Evolutionary conservation across 2,888 invertebrate genomes (phyloP).

Genomic region (Chaetoderma sp.): DNA sequence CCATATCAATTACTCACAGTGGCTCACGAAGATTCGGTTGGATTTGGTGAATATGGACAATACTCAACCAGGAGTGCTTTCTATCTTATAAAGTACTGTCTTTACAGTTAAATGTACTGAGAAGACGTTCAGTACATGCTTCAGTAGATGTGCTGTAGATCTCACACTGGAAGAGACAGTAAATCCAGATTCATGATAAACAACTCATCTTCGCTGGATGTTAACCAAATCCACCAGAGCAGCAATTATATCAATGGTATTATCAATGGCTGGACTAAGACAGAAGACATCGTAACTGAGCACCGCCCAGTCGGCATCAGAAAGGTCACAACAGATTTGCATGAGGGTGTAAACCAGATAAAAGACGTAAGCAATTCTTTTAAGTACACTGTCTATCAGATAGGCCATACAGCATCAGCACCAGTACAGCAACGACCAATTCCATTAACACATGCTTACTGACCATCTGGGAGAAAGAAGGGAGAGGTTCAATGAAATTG

Average conservation of each 20-base stretch:
- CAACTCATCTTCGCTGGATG: constrained; percentile 7
- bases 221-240: constrained; percentile 18
- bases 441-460: background rate
- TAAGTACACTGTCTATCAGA: background rate
- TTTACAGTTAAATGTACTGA: constrained; percentile 13
- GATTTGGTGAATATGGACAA: constrained; percentile 31
- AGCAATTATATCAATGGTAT: constrained; percentile 3
- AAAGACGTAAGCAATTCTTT: constrained; percentile 8
- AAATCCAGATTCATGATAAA: constrained; percentile 23
- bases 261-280: constrained; percentile 8
- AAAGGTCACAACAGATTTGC: constrained; percentile 2
- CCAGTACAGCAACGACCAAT: background rate
- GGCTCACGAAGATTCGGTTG: constrained; percentile 36
- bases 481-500: no score
- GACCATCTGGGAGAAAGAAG: background rate
- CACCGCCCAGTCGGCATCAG: background rate
- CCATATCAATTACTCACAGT: constrained; percentile 35
- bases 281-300: no score
- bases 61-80: constrained; percentile 5
- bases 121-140: background rate
- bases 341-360: constrained; percentile 1
- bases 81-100: constrained; percentile 13
- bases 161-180: constrained; percentile 5
- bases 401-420: background rate
- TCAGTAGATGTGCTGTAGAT: background rate